Evolutionary conservation across 2,888 invertebrate species (phyloP).

Genomic region (Endotricha flammealis): DNA sequence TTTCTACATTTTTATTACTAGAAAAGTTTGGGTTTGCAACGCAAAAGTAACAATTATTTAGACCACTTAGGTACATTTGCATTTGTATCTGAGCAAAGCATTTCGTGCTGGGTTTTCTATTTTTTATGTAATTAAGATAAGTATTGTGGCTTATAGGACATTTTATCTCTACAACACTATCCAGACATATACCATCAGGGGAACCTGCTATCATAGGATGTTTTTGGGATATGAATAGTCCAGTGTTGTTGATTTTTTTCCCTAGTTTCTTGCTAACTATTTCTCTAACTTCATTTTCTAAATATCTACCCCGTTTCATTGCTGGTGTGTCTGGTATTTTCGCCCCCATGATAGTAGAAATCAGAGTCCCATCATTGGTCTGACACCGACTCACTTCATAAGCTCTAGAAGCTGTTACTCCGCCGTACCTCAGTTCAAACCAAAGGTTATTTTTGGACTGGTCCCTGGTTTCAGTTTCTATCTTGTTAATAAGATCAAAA

Average conservation of each 20-base stretch:
- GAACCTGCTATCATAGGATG: conserved; percentile 29
- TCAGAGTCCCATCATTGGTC: conserved; percentile 14
- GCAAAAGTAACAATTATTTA: conserved; percentile 19
- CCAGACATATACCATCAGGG: conserved; percentile 25
- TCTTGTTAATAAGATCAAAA: no score
- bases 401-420: conserved; percentile 33
- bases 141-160: conserved; percentile 20
- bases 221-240: conserved; percentile 17
- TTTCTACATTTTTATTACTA: conserved; percentile 15
- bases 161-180: conserved; percentile 21
- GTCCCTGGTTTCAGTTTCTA: no score
- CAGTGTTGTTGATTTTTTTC: conserved; percentile 23
- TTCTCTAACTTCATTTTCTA: conserved; percentile 21
- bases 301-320: conserved; percentile 19
- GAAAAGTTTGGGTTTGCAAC: conserved; percentile 17
- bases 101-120: conserved; percentile 18
- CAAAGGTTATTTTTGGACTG: no score
- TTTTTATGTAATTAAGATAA: conserved; percentile 18
- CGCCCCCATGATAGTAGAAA: conserved; percentile 19
- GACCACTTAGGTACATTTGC: conserved; percentile 21
- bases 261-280: conserved; percentile 17
- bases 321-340: no score
- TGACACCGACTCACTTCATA: conserved; percentile 31
- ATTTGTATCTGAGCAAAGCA: conserved; percentile 22
- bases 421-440: no score